These are phyloP conservation scores for Sinosuthora webbiana DNA, from an alignment of 2,113 vertebrate species.

Conservation along the genomic window DNA sequence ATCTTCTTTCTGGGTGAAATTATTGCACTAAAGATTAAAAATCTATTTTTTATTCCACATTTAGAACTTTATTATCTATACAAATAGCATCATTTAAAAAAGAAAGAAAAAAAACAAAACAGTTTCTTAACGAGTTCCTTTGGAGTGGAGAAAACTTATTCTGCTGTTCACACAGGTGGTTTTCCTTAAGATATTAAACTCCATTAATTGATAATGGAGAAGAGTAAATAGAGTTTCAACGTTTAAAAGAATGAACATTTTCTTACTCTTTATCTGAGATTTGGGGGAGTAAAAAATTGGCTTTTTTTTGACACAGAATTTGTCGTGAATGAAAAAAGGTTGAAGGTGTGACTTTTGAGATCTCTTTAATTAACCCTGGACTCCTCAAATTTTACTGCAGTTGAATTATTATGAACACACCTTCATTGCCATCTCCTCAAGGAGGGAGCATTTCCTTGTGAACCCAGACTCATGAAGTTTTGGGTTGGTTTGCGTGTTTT, in stretches of 20 bases:
- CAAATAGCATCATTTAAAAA: background rate
- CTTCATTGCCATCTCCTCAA: background rate
- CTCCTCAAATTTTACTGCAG: background rate
- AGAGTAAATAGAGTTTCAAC: background rate
- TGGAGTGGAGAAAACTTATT: background rate
- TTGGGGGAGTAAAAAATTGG: background rate
- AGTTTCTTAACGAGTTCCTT: background rate
- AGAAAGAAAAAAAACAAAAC: rapidly evolving
- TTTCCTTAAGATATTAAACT: background rate
- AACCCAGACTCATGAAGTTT: background rate
- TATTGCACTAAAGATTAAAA: background rate
- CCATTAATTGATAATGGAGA: background rate
- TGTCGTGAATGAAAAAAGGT: background rate
- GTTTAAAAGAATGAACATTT: background rate
- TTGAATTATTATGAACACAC: background rate
- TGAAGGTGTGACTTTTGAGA: background rate
- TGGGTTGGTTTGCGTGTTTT: background rate
- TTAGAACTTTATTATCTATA: background rate
- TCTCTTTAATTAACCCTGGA: background rate
- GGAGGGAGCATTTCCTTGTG: background rate
- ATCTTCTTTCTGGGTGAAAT: conserved; percentile 8
- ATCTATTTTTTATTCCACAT: background rate
- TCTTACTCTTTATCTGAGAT: background rate
- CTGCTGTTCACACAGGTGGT: background rate
- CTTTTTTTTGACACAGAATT: background rate